Percentiles rank a stretch among this genome's conserved stretches.
Conservation (phyloP, 2,888 invertebrate species). For the Therioaphis trifolii region DNA sequence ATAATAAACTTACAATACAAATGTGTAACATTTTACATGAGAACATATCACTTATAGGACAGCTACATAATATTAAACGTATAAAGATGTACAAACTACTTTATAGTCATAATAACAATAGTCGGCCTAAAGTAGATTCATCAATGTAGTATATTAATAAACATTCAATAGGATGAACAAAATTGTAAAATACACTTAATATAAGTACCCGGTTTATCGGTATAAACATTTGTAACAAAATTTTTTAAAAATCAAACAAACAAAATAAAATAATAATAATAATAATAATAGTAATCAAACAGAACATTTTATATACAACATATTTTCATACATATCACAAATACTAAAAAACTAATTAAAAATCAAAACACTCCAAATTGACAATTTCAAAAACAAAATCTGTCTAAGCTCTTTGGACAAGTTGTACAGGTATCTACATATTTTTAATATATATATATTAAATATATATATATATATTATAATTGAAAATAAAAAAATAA, state of each 20-base stretch:
- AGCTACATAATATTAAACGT: background rate
- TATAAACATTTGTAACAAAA: slow-evolving; percentile 44
- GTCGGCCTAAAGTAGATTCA: slow-evolving; percentile 7
- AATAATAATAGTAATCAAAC: slow-evolving; percentile 50
- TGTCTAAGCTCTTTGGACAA: slow-evolving; percentile 34
- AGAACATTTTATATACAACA: slow-evolving; percentile 60
- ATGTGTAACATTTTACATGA: background rate
- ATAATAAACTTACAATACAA: slow-evolving; percentile 12
- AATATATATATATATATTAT: background rate
- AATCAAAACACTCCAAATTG: slow-evolving; percentile 19
- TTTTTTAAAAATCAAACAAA: slow-evolving; percentile 52
- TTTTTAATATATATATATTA: slow-evolving; percentile 1
- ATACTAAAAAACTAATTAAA: slow-evolving; percentile 56
- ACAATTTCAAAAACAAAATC: slow-evolving; percentile 32
- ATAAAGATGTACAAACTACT: slow-evolving; percentile 16
- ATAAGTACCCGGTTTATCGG: slow-evolving; percentile 22
- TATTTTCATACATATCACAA: slow-evolving; percentile 59
- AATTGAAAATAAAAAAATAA: slow-evolving; percentile 33
- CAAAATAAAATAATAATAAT: slow-evolving; percentile 51
- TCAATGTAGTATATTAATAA: slow-evolving; percentile 33
- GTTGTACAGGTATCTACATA: slow-evolving; percentile 49
- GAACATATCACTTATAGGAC: background rate
- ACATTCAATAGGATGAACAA: slow-evolving; percentile 48
- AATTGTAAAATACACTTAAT: slow-evolving; percentile 32
- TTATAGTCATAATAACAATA: slow-evolving; percentile 4